Evolutionary conservation across 2,888 invertebrate genomes (phyloP), one percentile per base, ranked within the genome.

Genomic region (Conomelus anceps): DNA sequence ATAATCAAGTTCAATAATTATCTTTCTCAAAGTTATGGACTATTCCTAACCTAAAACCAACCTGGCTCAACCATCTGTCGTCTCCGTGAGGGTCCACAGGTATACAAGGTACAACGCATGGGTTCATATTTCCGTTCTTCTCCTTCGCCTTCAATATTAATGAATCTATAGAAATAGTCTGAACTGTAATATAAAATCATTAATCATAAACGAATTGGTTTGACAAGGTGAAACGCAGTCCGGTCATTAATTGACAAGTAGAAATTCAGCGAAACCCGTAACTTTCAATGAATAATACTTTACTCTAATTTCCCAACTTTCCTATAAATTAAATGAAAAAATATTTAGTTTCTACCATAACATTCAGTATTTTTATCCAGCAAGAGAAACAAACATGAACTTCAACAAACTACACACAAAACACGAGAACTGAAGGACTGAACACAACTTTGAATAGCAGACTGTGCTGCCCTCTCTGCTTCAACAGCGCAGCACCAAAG

Each of bases 51-150:
- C 41, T 86, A 86, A 84, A 90, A 86, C 90, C 86, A 89, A 96
- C 96, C 94, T 97, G 96, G 93, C 96, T 96, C 93, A 97, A 95
- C 98, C 98, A 98, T 92, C 98, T 95, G 92, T 96, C 96, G 94
- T 98, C 98, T 88, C 97, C 98, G 92, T 97, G 97, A 86, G 94
- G 94, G 94, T 98, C 98, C 92, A 95, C 95, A 91, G 96, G 95
- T 91, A 96, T 95, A 91, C 95, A 94, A 91, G 98, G 96, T 92
- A 89, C 89, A 22, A 89, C 89, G 90, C 92, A 91, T 29, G 91
- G 90, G 90, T 91, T 91, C 92, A 92, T 92, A 86, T 22, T 86
- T 0, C 20, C n/a, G 34, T 63, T 63, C 63, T n/a, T 3, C 1
- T 63, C 63, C 63, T 63, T n/a, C n/a, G n/a, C 1, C n/a, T 63